phyloP scores from a whole-genome alignment of 2,113 vertebrate species.

The Percina caprodes region DNA sequence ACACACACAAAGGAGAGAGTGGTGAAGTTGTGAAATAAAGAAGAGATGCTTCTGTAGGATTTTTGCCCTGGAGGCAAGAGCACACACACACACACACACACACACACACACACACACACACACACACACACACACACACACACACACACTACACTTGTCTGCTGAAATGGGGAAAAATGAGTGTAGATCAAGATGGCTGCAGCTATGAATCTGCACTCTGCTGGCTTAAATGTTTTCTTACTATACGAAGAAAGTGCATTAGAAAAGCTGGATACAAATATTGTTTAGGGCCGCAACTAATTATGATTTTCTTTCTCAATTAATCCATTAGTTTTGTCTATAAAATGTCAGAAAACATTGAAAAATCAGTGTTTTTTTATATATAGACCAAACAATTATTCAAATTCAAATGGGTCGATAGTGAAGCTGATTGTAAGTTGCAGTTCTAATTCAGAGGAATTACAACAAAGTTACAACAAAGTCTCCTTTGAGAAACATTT shows the following conservation, averaged over 20 bases:
- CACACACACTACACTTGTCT: not conserved
- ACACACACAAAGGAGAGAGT: not conserved
- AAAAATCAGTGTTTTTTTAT: too few species aligned
- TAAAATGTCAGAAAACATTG: not conserved
- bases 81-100: too few species aligned
- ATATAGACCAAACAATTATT: too few species aligned
- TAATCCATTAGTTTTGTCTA: not conserved
- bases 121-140: too few species aligned
- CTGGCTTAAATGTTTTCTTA: not conserved
- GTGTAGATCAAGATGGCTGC: slow-evolving; percentile 2
- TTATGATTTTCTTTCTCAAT: not conserved
- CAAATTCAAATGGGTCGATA: too few species aligned
- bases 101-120: too few species aligned
- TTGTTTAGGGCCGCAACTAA: not conserved
- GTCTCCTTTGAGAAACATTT: not conserved
- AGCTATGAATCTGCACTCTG: not conserved
- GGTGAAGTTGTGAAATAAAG: slow-evolving; percentile 7
- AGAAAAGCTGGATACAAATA: not conserved
- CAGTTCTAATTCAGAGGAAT: too few species aligned
- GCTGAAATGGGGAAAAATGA: not conserved
- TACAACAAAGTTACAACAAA: not conserved
- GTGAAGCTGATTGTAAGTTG: too few species aligned
- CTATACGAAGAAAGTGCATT: not conserved
- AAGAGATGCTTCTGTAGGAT: not conserved
- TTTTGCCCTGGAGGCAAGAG: slow-evolving; percentile 8